A percentile compares a stretch with the other conserved stretches of the same genome.
phyloP scores from a whole-genome alignment of 2,888 invertebrate genomes.

The Escarpia spicata region DNA sequence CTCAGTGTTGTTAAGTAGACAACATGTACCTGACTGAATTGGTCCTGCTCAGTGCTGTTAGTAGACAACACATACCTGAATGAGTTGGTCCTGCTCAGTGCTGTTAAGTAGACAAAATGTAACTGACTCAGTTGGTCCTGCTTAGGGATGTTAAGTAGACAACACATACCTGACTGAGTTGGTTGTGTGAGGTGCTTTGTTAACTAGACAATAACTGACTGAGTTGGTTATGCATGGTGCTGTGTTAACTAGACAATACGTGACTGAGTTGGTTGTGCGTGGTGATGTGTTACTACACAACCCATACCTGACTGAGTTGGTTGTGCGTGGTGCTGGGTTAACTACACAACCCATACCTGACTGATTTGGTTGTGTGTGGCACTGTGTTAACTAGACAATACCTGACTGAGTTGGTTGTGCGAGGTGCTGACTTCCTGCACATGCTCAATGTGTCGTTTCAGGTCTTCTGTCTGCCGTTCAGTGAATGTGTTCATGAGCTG shows the following conservation, averaged over 20 bases:
- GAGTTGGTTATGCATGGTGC: background rate
- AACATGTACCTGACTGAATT: no score
- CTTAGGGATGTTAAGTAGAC: background rate
- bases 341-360: background rate
- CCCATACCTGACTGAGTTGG: background rate
- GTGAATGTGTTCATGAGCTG: background rate
- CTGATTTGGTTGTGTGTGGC: background rate
- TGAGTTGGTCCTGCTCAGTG: no score
- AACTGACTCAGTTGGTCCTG: no score
- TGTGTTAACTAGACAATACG: background rate
- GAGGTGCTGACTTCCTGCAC: constrained; percentile 9
- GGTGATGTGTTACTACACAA: background rate
- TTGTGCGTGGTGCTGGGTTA: no score
- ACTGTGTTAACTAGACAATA: background rate
- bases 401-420: constrained; percentile 17
- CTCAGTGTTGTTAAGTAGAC: no score
- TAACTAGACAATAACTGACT: background rate
- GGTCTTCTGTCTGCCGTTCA: background rate
- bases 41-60: no score
- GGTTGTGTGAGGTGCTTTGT: background rate
- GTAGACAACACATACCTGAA: no score
- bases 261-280: background rate
- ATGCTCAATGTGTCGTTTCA: background rate
- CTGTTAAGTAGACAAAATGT: background rate
- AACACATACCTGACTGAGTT: background rate